phyloP scores from a whole-genome alignment of 2,888 invertebrate species.

The Caenorhabditis sp. region DNA sequence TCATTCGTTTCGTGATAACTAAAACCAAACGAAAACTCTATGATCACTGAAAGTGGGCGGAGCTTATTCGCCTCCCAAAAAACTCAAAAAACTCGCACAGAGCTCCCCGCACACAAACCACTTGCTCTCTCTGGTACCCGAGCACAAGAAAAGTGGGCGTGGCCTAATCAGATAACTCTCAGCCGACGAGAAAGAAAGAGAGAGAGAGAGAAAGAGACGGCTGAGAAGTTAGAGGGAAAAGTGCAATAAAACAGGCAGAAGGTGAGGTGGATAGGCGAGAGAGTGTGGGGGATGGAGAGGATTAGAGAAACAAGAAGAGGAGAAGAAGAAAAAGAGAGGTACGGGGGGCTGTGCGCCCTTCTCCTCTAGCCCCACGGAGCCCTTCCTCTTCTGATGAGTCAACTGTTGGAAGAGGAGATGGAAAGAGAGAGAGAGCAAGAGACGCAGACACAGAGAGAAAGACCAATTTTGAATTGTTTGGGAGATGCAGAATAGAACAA shows the following conservation, averaged over 20 bases:
- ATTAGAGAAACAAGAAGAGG: not conserved
- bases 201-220: too few species aligned
- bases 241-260: constrained; percentile 9
- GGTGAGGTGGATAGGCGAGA: constrained; percentile 1
- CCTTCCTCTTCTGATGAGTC: constrained; percentile 10
- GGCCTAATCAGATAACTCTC: constrained; percentile 27
- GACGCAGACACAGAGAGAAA: constrained; percentile 9
- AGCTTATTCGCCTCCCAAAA: too few species aligned
- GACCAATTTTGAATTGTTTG: constrained; percentile 5
- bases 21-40: too few species aligned
- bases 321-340: not conserved
- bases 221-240: constrained; percentile 1
- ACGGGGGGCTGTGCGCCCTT: not conserved
- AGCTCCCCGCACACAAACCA: not conserved
- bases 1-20: too few species aligned
- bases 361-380: not conserved
- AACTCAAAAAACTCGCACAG: not conserved
- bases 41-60: too few species aligned
- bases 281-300: not conserved
- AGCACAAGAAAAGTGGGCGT: constrained; percentile 18
- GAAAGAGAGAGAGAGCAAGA: not conserved
- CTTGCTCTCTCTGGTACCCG: not conserved
- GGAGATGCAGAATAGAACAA: constrained; percentile 21
- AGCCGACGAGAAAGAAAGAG: too few species aligned
- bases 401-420: constrained; percentile 14